A percentile compares a stretch with the other conserved stretches of the same genome.
These are phyloP conservation scores for Euphydryas editha DNA, from an alignment of 2,888 invertebrate genomes.

Conservation along the genomic window DNA sequence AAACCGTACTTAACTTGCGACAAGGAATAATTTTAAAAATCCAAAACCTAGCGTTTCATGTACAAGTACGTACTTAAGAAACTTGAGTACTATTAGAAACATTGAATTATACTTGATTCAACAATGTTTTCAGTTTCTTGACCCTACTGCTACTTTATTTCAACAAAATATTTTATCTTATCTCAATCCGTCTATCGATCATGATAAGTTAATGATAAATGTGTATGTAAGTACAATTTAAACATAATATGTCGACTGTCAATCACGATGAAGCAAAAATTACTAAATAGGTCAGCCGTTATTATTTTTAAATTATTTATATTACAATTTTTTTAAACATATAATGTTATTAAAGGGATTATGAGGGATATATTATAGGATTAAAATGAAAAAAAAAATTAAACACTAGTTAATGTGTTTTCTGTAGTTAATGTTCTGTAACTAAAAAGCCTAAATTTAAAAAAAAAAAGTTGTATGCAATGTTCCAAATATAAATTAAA, in stretches of 20 bases:
- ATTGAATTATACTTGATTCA: slow-evolving; percentile 9
- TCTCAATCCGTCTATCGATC: slow-evolving; percentile 2
- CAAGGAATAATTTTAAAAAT: background rate
- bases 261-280: background rate
- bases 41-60: background rate
- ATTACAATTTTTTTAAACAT: too few species aligned
- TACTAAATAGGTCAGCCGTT: background rate
- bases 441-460: too few species aligned
- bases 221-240: background rate
- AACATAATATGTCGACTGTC: background rate
- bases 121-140: slow-evolving; percentile 17
- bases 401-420: too few species aligned
- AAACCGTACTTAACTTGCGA: background rate
- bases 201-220: background rate
- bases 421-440: too few species aligned
- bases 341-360: too few species aligned
- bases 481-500: too few species aligned
- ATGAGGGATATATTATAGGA: too few species aligned
- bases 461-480: too few species aligned
- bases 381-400: too few species aligned
- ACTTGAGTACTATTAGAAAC: slow-evolving; percentile 7
- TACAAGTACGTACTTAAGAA: slow-evolving; percentile 3
- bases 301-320: too few species aligned
- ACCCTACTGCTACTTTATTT: slow-evolving; percentile 8
- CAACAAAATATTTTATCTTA: slow-evolving; percentile 6